phyloP scores from a whole-genome alignment of 2,888 invertebrate species.

The Xylota segnis region DNA sequence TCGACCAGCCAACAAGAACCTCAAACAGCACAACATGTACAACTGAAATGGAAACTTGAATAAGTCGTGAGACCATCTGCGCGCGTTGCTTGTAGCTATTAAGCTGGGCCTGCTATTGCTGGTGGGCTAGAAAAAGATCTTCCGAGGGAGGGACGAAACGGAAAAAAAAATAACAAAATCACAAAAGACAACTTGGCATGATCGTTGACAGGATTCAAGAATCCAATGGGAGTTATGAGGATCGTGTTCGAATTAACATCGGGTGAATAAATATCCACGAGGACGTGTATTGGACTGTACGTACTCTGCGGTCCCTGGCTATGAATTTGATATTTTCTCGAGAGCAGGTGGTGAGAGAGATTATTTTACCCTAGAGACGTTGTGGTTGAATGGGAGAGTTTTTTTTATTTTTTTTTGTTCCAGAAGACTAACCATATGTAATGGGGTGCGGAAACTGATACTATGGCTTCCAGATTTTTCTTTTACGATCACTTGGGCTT shows the following conservation, averaged over 20 bases:
- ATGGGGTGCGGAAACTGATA: background rate
- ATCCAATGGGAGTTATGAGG: slow-evolving; percentile 75
- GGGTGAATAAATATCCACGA: slow-evolving; percentile 75
- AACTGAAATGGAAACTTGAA: slow-evolving; percentile 77
- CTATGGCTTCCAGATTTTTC: slow-evolving; percentile 3
- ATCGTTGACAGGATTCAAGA: slow-evolving; percentile 76
- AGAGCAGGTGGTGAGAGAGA: slow-evolving; percentile 60
- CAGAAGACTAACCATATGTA: background rate
- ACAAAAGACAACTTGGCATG: slow-evolving; percentile 64
- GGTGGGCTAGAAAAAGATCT: slow-evolving; percentile 28
- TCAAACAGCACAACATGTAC: slow-evolving; percentile 33
- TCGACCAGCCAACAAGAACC: slow-evolving; percentile 4
- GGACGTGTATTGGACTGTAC: slow-evolving; percentile 23
- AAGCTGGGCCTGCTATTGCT: slow-evolving; percentile 9
- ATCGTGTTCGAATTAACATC: slow-evolving; percentile 75
- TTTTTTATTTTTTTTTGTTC: background rate
- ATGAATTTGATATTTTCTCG: slow-evolving; percentile 66
- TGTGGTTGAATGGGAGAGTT: slow-evolving; percentile 11
- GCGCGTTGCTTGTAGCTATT: slow-evolving; percentile 1
- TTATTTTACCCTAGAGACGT: slow-evolving; percentile 33
- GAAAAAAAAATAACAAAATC: background rate
- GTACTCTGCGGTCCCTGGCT: slow-evolving; percentile 46
- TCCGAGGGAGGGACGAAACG: background rate
- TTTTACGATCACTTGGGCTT: background rate
- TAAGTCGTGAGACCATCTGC: slow-evolving; percentile 73